Percentiles rank a stretch among this genome's conserved stretches.
Evolutionary conservation across 2,888 invertebrate species (phyloP).

Genomic region (Lithophane socia): DNA sequence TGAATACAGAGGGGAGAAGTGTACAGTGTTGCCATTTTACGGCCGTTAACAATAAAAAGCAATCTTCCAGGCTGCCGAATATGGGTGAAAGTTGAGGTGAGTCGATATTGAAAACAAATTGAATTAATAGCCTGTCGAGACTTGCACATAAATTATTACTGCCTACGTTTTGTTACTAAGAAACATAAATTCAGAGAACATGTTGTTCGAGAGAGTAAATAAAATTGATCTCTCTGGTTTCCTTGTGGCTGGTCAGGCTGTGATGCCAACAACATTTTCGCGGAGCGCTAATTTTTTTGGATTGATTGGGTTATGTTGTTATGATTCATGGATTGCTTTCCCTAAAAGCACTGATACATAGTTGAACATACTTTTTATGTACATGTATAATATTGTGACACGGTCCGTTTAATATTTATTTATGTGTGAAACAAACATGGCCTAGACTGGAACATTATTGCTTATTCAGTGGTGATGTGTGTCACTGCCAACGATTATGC

Average conservation of each 20-base stretch:
- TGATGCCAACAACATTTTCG: constrained; percentile 1
- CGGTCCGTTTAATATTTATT: constrained; percentile 78
- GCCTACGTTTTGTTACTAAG: constrained; percentile 75
- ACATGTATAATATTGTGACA: constrained; percentile 66
- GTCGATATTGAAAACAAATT: constrained; percentile 78
- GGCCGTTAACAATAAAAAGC: constrained; percentile 57
- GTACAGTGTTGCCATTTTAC: constrained; percentile 38
- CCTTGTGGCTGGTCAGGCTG: constrained; percentile 11
- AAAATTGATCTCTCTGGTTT: constrained; percentile 49
- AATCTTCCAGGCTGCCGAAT: constrained; percentile 72
- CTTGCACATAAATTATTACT: constrained; percentile 76
- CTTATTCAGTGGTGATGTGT: constrained; percentile 81
- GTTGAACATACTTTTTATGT: constrained; percentile 54
- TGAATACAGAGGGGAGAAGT: no score
- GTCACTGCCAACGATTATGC: constrained; percentile 86
- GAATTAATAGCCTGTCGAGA: constrained; percentile 76
- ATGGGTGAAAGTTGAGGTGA: constrained; percentile 79
- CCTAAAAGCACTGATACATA: constrained; percentile 67
- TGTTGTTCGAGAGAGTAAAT: constrained; percentile 57
- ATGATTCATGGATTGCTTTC: constrained; percentile 60
- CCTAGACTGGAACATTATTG: constrained; percentile 78
- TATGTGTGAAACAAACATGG: constrained; percentile 78
- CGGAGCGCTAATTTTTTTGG: neutral
- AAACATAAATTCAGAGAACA: constrained; percentile 63
- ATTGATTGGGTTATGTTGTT: constrained; percentile 34